Conservation (phyloP, 2,888 invertebrate genomes). For the Arrhopalites spinosus region DNA sequence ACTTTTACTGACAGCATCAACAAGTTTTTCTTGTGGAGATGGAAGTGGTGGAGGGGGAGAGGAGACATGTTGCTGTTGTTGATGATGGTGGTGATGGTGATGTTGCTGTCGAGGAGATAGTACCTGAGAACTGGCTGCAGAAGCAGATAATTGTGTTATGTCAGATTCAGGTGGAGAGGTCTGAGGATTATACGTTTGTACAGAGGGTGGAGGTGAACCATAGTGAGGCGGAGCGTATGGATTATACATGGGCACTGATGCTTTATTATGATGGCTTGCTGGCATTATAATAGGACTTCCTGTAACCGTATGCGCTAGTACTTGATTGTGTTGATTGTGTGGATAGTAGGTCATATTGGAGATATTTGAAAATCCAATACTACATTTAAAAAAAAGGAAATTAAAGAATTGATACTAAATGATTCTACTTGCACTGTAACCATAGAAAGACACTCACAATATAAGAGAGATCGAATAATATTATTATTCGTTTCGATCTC, state of each 20-base stretch:
- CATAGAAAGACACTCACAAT: too few relatives aligned
- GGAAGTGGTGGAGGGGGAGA: background rate
- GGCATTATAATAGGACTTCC: constrained; percentile 54
- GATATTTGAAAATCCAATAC: constrained; percentile 31
- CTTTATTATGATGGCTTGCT: constrained; percentile 25
- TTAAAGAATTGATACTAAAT: background rate
- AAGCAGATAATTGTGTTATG: background rate
- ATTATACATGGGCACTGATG: constrained; percentile 31
- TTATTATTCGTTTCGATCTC: too few relatives aligned
- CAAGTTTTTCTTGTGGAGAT: background rate
- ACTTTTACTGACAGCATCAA: background rate
- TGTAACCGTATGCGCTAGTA: constrained; percentile 50
- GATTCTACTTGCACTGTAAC: too few relatives aligned
- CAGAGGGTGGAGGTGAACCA: constrained; percentile 28
- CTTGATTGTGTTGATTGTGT: constrained; percentile 11
- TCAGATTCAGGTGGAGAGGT: constrained; percentile 21
- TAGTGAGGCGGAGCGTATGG: constrained; percentile 18
- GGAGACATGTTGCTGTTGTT: constrained; percentile 7
- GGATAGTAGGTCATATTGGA: constrained; percentile 33
- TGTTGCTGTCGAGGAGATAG: background rate
- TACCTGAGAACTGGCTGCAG: background rate
- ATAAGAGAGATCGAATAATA: too few relatives aligned
- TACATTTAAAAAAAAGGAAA: background rate
- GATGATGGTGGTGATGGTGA: constrained; percentile 5
- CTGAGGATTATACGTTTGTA: constrained; percentile 1